phyloP scores from a whole-genome alignment of 2,888 invertebrate species.

The Didymodactylos carnosus region DNA sequence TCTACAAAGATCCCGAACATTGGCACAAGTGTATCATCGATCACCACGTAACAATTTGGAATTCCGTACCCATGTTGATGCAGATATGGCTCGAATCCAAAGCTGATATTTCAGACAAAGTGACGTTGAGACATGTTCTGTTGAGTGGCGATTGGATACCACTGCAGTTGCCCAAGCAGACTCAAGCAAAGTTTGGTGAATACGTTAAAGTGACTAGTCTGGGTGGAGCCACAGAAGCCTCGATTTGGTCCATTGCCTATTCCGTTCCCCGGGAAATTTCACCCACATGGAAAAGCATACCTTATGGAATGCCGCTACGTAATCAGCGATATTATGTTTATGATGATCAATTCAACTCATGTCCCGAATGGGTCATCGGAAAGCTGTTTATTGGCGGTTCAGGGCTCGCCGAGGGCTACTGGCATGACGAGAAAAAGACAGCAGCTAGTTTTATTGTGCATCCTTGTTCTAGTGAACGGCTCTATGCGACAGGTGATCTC shows the following conservation, averaged over 20 bases:
- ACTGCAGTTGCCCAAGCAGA: neutral
- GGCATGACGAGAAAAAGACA: neutral
- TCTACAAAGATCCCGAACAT: neutral
- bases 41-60: neutral
- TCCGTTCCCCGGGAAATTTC: neutral
- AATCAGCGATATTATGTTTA: neutral
- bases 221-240: neutral
- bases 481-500: neutral
- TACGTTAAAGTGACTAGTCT: neutral
- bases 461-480: neutral
- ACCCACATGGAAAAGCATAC: neutral
- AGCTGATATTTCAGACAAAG: neutral
- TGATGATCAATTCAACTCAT: neutral
- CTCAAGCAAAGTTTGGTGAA: neutral
- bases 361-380: neutral
- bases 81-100: neutral
- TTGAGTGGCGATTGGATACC: conserved; percentile 1
- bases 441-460: neutral
- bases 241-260: neutral
- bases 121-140: neutral
- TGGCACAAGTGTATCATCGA: neutral
- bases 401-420: neutral
- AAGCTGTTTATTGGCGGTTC: neutral
- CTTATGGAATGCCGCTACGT: neutral
- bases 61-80: conserved; percentile 2